phyloP scores from a whole-genome alignment of 2,797 vertebrate genomes.

The Pangasius mekongensis region DNA sequence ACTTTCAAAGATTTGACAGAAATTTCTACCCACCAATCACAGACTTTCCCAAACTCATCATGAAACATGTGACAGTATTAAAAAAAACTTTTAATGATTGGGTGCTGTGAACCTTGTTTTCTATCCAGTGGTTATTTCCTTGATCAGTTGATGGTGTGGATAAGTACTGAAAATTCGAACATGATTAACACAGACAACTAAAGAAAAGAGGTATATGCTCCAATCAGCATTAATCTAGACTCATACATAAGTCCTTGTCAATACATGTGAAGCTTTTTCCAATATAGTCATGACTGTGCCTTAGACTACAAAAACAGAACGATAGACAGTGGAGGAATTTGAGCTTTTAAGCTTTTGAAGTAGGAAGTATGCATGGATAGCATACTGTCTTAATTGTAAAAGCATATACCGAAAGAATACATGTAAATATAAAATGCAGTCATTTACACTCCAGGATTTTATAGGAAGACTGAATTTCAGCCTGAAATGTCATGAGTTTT shows the following conservation, averaged over 20 bases:
- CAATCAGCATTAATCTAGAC: neutral
- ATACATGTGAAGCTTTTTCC: neutral
- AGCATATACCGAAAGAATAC: neutral
- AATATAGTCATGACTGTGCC: constrained; percentile 1
- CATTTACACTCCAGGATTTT: neutral
- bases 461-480: neutral
- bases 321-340: neutral
- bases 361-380: neutral
- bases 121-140: neutral
- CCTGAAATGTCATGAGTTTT: neutral
- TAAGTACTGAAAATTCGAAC: neutral
- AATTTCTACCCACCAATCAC: neutral
- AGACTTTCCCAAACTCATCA: too few species aligned
- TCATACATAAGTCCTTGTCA: neutral
- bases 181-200: neutral
- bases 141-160: neutral
- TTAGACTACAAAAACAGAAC: neutral
- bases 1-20: neutral
- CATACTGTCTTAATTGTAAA: neutral
- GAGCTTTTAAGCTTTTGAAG: neutral
- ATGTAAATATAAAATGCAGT: neutral
- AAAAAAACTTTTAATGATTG: neutral
- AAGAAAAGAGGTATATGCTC: neutral
- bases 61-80: too few species aligned
- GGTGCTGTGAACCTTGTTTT: neutral